Base-by-base conservation (phyloP, 2,797 vertebrate species). In the Myiotriccus ornatus region DNA sequence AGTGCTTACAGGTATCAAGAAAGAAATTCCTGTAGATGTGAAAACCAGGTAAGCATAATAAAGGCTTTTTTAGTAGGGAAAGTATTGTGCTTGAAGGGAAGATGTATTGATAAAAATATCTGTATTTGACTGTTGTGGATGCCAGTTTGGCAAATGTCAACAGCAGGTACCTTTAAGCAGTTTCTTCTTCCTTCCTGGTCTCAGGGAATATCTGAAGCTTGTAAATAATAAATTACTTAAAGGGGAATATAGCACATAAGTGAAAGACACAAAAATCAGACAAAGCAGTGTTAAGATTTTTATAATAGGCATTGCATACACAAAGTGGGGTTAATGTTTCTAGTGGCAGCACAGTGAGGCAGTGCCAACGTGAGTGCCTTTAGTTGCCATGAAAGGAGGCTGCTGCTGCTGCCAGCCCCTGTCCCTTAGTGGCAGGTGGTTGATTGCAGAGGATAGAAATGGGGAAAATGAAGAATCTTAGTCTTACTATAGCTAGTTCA, bases 11-110 rank as follows among this genome's bases (percentile, higher is more conserved):
- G 94, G 85, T 82, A 93, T 92, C 93, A 99, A 99, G 97, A 99
- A 99, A 97, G 99, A 99, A 93, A 98, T 89, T 96, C 98, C 96
- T 81, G 79, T 96, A 88, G 99, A 99, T 91, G 95, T 98, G 95
- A 99, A 99, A 96, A 96, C 98, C 96, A 99, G 99, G 99, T 99
- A 80, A 97, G 97, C 28, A n/a, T 30, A 64, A 68, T 32, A 43
- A 52, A 64, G 28, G 5, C n/a, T 46, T 49, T 55, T 62, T 70
- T 34, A 64, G 9, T 8, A 52, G 43, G 20, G 47, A 62, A 69
- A 30, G 25, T 44, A 9, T 47, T 1, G 1, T 81, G 43, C 64
- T 55, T 59, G 44, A 84, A 78, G 62, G 35, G 64, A 83, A 77
- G 39, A 71, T 14, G 22, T 34, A 17, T 22, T 65, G 39, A 63